Conservation (phyloP, 2,113 vertebrate species). For the Tapirus terrestris region DNA sequence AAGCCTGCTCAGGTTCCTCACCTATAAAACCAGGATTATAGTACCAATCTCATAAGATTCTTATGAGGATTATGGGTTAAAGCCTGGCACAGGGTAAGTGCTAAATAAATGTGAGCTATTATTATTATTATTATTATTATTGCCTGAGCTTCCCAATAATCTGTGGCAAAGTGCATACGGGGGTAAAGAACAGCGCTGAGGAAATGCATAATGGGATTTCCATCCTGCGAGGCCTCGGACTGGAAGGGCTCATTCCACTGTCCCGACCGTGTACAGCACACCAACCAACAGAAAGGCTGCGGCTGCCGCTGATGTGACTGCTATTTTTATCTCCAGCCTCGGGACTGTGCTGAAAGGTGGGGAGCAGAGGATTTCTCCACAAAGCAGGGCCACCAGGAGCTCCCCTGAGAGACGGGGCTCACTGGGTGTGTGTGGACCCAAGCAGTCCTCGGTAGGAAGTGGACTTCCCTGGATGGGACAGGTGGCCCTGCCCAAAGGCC, state of each 20-base stretch:
- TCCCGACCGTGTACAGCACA: background rate
- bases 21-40: background rate
- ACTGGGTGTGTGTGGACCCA: background rate
- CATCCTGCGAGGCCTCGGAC: background rate
- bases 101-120: background rate
- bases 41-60: background rate
- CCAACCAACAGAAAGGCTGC: background rate
- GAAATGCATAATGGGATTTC: background rate
- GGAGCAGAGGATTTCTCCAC: background rate
- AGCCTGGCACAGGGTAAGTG: background rate
- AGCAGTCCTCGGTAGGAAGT: background rate
- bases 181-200: background rate
- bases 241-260: background rate
- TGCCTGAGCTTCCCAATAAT: background rate
- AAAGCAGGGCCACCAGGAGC: background rate
- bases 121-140: background rate
- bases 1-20: conserved; percentile 9
- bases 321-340: background rate
- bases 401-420: background rate
- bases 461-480: background rate
- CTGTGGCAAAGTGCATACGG: background rate
- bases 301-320: background rate
- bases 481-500: background rate
- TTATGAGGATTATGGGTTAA: background rate
- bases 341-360: background rate